phyloP scores from a whole-genome alignment of 2,888 invertebrate genomes.

The Podotricha telesiphe region DNA sequence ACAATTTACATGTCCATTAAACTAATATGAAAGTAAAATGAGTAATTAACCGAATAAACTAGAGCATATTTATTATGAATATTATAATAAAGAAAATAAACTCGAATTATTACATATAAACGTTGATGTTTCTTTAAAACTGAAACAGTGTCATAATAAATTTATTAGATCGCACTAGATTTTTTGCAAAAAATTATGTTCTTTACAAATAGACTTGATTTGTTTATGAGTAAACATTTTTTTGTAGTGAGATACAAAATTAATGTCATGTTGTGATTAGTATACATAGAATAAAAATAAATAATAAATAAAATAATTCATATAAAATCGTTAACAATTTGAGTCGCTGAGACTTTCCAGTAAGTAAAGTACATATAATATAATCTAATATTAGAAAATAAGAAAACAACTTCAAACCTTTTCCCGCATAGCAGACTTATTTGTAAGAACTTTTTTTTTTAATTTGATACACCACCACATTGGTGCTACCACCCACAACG shows the following conservation, averaged over 20 bases:
- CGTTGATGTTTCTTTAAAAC: constrained; percentile 21
- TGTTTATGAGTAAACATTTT: constrained; percentile 1
- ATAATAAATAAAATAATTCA: too few relatives aligned
- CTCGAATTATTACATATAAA: constrained; percentile 9
- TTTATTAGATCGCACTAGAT: constrained; percentile 32
- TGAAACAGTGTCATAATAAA: constrained; percentile 27
- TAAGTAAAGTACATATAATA: too few relatives aligned
- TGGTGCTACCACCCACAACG: too few relatives aligned
- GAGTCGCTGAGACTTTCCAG: too few relatives aligned
- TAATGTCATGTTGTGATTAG: not conserved
- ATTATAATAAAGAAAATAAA: constrained; percentile 16
- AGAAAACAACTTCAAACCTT: too few relatives aligned
- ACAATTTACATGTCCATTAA: too few relatives aligned
- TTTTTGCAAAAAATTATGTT: not conserved
- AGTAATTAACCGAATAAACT: constrained; percentile 11
- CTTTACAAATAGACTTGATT: constrained; percentile 6
- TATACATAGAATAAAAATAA: too few relatives aligned
- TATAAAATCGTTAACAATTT: too few relatives aligned
- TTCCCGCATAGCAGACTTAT: too few relatives aligned
- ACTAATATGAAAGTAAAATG: not conserved
- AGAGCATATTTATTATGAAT: constrained; percentile 13
- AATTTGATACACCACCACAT: too few relatives aligned
- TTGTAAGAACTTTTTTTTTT: too few relatives aligned
- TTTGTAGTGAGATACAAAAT: not conserved
- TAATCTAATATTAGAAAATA: too few relatives aligned